Evolutionary conservation across 2,113 vertebrate species (phyloP).

Genomic region (Okapia johnstoni): DNA sequence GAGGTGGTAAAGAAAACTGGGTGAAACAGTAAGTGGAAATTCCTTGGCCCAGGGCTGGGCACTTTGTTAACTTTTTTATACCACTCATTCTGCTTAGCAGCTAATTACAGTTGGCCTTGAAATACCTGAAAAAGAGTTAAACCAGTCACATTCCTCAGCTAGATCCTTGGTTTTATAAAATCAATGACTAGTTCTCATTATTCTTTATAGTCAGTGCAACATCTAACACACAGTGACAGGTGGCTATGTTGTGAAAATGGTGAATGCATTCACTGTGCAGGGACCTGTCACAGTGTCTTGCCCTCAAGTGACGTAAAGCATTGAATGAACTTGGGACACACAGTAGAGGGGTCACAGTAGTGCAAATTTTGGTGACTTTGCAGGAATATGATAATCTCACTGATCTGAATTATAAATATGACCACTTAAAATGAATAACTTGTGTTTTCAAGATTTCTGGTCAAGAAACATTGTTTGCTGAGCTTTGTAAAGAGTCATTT

Average conservation of each 20-base stretch:
- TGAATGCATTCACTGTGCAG: not conserved
- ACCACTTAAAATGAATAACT: not conserved
- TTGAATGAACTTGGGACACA: not conserved
- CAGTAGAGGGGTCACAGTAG: not conserved
- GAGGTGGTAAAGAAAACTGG: not conserved
- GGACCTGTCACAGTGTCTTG: not conserved
- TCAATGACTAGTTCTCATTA: not conserved
- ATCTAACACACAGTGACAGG: not conserved
- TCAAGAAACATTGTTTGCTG: not conserved
- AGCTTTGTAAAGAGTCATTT: not conserved
- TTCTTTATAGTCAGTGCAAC: not conserved
- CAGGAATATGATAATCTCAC: not conserved
- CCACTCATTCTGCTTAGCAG: not conserved
- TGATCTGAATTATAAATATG: not conserved
- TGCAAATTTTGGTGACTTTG: not conserved
- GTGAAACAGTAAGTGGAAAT: not conserved
- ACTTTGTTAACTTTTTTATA: not conserved
- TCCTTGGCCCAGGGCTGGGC: not conserved
- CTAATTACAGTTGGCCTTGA: constrained; percentile 7
- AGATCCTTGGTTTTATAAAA: not conserved
- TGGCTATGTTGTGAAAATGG: not conserved
- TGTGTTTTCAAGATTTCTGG: constrained; percentile 20
- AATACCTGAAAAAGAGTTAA: constrained; percentile 26
- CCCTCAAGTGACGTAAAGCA: not conserved
- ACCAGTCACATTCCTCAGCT: not conserved